Evolutionary conservation across 2,888 invertebrate genomes (phyloP).

Genomic region (Drosophila eohydei): DNA sequence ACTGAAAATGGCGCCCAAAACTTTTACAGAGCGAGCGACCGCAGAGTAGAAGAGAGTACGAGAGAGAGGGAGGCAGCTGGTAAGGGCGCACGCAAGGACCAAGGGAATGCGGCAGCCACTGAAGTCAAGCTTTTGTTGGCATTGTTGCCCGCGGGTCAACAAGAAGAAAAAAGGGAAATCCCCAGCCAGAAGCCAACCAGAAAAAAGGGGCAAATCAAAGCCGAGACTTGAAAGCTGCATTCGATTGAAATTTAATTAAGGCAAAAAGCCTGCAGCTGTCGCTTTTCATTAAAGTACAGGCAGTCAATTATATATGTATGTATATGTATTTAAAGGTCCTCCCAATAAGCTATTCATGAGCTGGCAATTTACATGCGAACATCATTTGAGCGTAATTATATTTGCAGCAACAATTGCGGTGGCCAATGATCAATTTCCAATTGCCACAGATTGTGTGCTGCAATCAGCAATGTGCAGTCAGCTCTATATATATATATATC

Average conservation of each 20-base stretch:
- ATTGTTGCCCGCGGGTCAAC: conserved; percentile 14
- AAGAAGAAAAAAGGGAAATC: conserved; percentile 11
- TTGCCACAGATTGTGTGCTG: neutral
- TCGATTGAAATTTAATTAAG: conserved; percentile 35
- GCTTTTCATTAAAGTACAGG: conserved; percentile 3
- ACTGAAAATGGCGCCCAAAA: conserved; percentile 53
- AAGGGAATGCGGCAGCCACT: conserved; percentile 16
- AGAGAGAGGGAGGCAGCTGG: neutral
- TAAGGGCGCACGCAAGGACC: conserved; percentile 8
- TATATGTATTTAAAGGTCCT: conserved; percentile 6
- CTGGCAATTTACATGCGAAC: conserved; percentile 46
- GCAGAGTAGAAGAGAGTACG: too few relatives aligned
- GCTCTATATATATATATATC: neutral
- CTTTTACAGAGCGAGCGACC: conserved; percentile 8
- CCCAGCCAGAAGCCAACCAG: conserved; percentile 9
- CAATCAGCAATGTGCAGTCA: conserved; percentile 16
- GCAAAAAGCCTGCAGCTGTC: conserved; percentile 26
- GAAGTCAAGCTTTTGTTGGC: conserved; percentile 18
- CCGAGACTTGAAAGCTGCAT: conserved; percentile 19
- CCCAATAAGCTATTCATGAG: conserved; percentile 30
- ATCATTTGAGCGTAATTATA: conserved; percentile 35
- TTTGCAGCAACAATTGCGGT: conserved; percentile 35
- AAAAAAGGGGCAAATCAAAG: conserved; percentile 39
- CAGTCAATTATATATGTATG: neutral
- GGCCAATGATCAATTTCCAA: conserved; percentile 20